Conservation (phyloP, 1,140 invertebrate species). For the Ceratina australensis region DNA sequence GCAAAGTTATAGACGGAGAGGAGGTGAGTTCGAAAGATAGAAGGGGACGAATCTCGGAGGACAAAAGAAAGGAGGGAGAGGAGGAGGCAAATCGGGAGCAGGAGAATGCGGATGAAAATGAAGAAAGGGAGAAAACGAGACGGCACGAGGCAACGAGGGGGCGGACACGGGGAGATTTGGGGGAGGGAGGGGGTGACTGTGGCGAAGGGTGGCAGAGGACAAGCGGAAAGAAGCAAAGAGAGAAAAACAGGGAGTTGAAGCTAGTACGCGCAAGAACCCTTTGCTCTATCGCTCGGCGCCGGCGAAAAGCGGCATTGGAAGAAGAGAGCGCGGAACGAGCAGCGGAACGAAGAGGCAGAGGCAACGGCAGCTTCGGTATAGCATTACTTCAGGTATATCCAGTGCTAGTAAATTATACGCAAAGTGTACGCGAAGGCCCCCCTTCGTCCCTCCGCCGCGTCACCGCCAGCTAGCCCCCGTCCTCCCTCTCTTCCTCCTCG, state of each 20-base stretch:
- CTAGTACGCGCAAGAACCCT: constrained; percentile 35
- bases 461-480: constrained; percentile 56
- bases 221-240: constrained; percentile 28
- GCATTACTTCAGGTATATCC: constrained; percentile 79
- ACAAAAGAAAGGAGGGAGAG: constrained; percentile 1
- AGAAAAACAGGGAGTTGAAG: constrained; percentile 19
- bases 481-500: constrained; percentile 66
- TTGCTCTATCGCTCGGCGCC: constrained; percentile 52
- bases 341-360: constrained; percentile 48
- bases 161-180: neutral
- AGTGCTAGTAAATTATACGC: constrained; percentile 80
- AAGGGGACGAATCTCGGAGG: neutral
- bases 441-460: constrained; percentile 66
- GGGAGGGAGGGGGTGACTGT: neutral
- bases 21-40: constrained; percentile 26
- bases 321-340: constrained; percentile 50
- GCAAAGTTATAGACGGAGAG: constrained; percentile 52
- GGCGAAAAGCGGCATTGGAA: constrained; percentile 45
- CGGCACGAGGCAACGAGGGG: neutral
- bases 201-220: constrained; percentile 6
- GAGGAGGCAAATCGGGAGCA: neutral
- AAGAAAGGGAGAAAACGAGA: neutral
- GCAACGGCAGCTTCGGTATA: constrained; percentile 72
- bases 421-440: constrained; percentile 78
- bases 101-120: constrained; percentile 11